Percentiles rank a stretch among this genome's conserved stretches.
Evolutionary conservation across 2,888 invertebrate genomes (phyloP).

Genomic region (Allophyes oxyacanthae): DNA sequence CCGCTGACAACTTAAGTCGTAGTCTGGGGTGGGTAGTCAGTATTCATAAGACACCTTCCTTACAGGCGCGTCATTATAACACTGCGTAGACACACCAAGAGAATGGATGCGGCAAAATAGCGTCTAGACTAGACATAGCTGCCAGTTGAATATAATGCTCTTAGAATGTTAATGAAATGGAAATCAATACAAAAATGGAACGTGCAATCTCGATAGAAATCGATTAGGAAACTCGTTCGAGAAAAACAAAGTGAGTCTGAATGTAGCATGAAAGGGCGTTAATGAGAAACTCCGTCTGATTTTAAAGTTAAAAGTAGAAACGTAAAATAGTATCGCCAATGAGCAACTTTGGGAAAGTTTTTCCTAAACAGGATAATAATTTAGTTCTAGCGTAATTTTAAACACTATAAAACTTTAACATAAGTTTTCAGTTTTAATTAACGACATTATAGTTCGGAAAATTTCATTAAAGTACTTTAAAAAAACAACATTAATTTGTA

Average conservation of each 20-base stretch:
- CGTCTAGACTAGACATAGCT: conserved; percentile 61
- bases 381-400: too few relatives aligned
- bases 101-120: conserved; percentile 58
- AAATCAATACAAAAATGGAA: conserved; percentile 53
- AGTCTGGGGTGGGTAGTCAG: conserved; percentile 75
- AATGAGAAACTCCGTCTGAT: conserved; percentile 45
- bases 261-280: conserved; percentile 32
- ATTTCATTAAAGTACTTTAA: too few relatives aligned
- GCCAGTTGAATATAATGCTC: conserved; percentile 51
- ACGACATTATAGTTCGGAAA: too few relatives aligned
- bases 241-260: conserved; percentile 43
- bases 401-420: too few relatives aligned
- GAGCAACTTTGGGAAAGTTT: conserved; percentile 8
- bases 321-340: conserved; percentile 19
- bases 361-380: background rate
- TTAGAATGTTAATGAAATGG: conserved; percentile 60
- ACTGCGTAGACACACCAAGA: conserved; percentile 61
- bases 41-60: conserved; percentile 85
- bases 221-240: conserved; percentile 47
- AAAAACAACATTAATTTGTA: too few relatives aligned
- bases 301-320: conserved; percentile 23
- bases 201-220: conserved; percentile 42
- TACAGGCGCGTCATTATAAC: conserved; percentile 60
- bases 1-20: conserved; percentile 84
- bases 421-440: too few relatives aligned